Base-by-base conservation (phyloP, 2,888 invertebrate genomes). In the Brenthis ino region DNA sequence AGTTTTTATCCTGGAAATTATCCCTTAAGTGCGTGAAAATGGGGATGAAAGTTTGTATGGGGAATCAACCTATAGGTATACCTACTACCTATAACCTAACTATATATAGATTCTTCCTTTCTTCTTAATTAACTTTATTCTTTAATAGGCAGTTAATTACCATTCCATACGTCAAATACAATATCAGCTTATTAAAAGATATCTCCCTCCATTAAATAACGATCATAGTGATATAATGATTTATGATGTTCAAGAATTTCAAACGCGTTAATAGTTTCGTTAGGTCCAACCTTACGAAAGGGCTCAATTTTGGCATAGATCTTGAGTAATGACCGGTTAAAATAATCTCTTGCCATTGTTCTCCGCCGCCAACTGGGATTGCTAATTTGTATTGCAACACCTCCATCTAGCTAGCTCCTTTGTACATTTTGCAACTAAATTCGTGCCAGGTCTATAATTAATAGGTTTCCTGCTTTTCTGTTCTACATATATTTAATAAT, bases 181-280 rank as follows among this genome's bases (percentile, higher is more conserved):
- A 24, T 11, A 12, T 28, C 4, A 3, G n/a, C n/a, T 50, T 60
- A 28, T 50, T 50, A 50, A 28, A 28, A 5, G 11, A 24, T 28
- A 50, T 28, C 1, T 16, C 8, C 48, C 60, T 50, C 61, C 37
- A 37, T 48, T 11, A 51, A 55, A 61, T 67, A 61, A n/a, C n/a
- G 37, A 48, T 48, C 13, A 57, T 64, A 66, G 58, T 60, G 56
- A 64, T 56, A 43, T 47, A 63, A 58, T 67, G 64, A 70, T 65
- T 64, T 64, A 48, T 64, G 51, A 51, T 13, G 57, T 63, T 61
- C 28, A 66, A 67, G 64, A 72, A 73, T 71, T 75, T 71, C 47
- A 71, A 73, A 64, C 71, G 43, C 68, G 69, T 71, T 76, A 76
- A 76, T 75, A 74, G 72, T 71, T 69, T 69, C 55, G 71, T 56